Base-by-base conservation (phyloP, 2,797 vertebrate genomes). In the Cirrhinus molitorella region DNA sequence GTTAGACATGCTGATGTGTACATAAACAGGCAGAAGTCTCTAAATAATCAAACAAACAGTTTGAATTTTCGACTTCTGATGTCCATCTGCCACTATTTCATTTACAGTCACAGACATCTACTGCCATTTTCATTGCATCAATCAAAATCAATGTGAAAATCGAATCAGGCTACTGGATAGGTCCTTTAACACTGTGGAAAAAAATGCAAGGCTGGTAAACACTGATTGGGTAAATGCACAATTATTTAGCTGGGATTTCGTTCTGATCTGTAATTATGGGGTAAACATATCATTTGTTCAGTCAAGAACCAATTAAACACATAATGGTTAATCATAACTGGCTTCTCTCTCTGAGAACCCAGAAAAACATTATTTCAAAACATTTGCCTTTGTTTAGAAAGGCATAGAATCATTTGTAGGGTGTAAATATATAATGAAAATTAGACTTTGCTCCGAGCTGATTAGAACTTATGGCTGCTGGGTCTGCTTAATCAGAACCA, bases 231-330 rank as follows among this genome's bases (percentile, higher is more conserved):
- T 66, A 75, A 77, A 71, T 31, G 5, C 57, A 49, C 53, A 67
- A 47, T 83, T 63, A 61, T 59, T 51, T 71, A 59, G 23, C 23
- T 16, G 25, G 53, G 11, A 73, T 83, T 85, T 49, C 51, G 47
- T 63, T 66, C 37, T 71, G 59, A 57, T 72, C 21, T 75, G 55
- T 61, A 82, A 79, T 88, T 55, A 82, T 40, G 57, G 43, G 45
- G 28, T 55, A 89, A 81, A 86, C 76, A 23, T 59, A 80, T 68
- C 14, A 76, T 67, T 87, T 79, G 43, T 73, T 86, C 68, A 19
- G 75, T 83, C 84, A 79, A 84, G 55, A 85, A 75, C 70, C 63
- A 84, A 71, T 85, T 81, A 85, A 81, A 74, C 23, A 43, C 37
- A 57, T 77, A 72, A 80, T 70, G 37, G 61, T 63, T 86, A 28